Conservation (phyloP, 1,140 invertebrate species). For the Spodoptera litura region DNA sequence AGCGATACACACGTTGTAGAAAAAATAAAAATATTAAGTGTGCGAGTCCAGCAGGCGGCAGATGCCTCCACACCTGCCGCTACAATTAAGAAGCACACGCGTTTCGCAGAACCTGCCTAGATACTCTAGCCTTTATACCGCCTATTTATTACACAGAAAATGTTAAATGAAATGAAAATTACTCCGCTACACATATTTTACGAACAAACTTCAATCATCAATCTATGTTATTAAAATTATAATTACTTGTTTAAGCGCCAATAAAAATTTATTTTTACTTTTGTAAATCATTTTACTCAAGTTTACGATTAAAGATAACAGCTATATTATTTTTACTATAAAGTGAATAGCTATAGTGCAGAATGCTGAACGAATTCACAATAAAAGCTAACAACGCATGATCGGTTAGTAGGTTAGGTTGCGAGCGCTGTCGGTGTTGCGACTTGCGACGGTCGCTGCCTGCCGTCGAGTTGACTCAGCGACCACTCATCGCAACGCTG, state of each 20-base stretch:
- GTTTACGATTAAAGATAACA: background rate
- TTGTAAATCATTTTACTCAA: background rate
- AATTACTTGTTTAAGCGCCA: background rate
- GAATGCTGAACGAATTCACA: slow-evolving; percentile 29
- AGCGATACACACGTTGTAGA: slow-evolving; percentile 57
- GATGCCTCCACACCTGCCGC: slow-evolving; percentile 80
- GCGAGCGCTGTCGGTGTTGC: slow-evolving; percentile 39
- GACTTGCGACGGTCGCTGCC: slow-evolving; percentile 28
- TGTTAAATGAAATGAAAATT: slow-evolving; percentile 8
- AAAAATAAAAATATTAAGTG: slow-evolving; percentile 70
- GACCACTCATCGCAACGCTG: slow-evolving; percentile 81
- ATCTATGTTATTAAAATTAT: slow-evolving; percentile 9
- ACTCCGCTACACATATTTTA: slow-evolving; percentile 3
- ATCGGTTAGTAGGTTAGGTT: slow-evolving; percentile 47
- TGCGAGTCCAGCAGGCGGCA: slow-evolving; percentile 72
- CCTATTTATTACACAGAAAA: slow-evolving; percentile 16
- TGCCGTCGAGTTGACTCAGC: slow-evolving; percentile 72
- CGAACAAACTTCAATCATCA: background rate
- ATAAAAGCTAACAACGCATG: slow-evolving; percentile 42
- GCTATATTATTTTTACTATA: slow-evolving; percentile 4
- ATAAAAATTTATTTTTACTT: background rate
- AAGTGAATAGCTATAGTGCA: background rate
- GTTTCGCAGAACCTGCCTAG: slow-evolving; percentile 59
- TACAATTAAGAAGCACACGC: slow-evolving; percentile 78
- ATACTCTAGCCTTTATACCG: slow-evolving; percentile 38